Conservation (phyloP, 1,140 invertebrate species). For the Drosophila bipectinata region DNA sequence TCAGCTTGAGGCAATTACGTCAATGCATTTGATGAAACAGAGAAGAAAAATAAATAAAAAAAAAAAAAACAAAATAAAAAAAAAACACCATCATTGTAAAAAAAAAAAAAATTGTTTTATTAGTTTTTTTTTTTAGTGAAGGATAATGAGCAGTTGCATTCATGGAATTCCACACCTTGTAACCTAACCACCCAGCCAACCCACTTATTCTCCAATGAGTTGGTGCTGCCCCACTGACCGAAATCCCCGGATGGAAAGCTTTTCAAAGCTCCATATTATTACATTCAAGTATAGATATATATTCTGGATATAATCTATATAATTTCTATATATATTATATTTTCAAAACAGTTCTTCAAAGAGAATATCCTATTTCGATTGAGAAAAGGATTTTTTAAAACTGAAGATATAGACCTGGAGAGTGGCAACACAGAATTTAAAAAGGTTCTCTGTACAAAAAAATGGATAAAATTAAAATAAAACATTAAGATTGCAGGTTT, state of each 20-base stretch:
- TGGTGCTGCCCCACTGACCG: slow-evolving; percentile 64
- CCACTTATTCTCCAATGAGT: slow-evolving; percentile 1
- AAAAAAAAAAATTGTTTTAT: slow-evolving; percentile 17
- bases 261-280: neutral
- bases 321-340: too few relatives aligned
- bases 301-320: too few relatives aligned
- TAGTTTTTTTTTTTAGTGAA: slow-evolving; percentile 19
- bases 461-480: too few relatives aligned
- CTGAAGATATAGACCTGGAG: too few relatives aligned
- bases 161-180: neutral
- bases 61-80: slow-evolving; percentile 10
- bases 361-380: too few relatives aligned
- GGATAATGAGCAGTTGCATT: slow-evolving; percentile 49
- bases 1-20: slow-evolving; percentile 54
- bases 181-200: neutral
- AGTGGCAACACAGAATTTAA: too few relatives aligned
- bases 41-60: slow-evolving; percentile 28
- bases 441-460: too few relatives aligned
- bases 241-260: slow-evolving; percentile 44
- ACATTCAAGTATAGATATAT: too few relatives aligned
- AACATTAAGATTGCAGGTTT: too few relatives aligned
- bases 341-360: too few relatives aligned
- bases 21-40: slow-evolving; percentile 65
- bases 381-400: too few relatives aligned
- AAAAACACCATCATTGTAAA: neutral